Evolutionary conservation across 23 tunicate species (phyloP).

Genomic region (Clavelina lepadiformis): DNA sequence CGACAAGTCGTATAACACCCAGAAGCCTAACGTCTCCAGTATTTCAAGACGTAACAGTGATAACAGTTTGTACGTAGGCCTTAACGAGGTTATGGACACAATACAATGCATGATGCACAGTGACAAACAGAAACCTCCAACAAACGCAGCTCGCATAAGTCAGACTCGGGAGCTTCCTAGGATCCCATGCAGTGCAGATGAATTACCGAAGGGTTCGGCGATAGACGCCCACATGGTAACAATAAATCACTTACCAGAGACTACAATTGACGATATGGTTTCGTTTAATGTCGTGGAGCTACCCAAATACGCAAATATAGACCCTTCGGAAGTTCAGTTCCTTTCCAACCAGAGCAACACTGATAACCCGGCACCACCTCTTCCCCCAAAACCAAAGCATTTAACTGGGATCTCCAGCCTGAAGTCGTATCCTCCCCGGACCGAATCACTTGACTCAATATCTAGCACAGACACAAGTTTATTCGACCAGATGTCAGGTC

Average conservation of each 20-base stretch:
- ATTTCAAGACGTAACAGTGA: neutral
- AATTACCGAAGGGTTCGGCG: too few relatives aligned
- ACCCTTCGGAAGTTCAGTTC: conserved; percentile 7
- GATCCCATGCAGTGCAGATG: neutral
- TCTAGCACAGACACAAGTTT: conserved; percentile 15
- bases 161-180: neutral
- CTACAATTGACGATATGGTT: conserved; percentile 1
- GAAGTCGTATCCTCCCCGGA: neutral
- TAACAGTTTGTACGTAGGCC: neutral
- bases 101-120: neutral
- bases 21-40: neutral
- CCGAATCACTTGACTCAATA: neutral
- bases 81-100: neutral
- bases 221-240: too few relatives aligned
- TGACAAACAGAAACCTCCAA: neutral
- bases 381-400: conserved; percentile 5
- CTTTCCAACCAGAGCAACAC: neutral
- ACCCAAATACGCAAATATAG: too few relatives aligned
- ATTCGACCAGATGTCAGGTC: conserved; percentile 6
- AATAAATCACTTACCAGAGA: conserved; percentile 36
- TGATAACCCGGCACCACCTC: neutral
- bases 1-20: neutral
- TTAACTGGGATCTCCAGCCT: neutral
- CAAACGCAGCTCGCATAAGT: neutral
- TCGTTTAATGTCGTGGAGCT: neutral